These are phyloP conservation scores for Thera obeliscata DNA, from an alignment of 2,888 invertebrate species.

Conservation along the genomic window DNA sequence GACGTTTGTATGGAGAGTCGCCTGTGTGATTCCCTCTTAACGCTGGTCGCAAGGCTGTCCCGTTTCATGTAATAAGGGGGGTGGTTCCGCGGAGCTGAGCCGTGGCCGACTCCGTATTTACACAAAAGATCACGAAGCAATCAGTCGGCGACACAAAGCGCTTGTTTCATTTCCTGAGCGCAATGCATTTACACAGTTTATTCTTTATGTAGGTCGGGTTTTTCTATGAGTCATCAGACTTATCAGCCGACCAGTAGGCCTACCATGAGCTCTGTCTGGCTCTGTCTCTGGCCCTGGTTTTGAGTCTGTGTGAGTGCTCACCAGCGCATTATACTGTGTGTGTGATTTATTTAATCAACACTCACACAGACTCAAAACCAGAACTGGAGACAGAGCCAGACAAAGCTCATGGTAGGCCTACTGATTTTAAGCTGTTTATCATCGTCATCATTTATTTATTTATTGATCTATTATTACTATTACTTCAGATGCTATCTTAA, in stretches of 20 bases:
- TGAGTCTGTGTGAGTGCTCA: no score
- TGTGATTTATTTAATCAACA: no score
- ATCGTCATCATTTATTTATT: no score
- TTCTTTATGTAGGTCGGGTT: constrained; percentile 9
- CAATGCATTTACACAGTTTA: constrained; percentile 21
- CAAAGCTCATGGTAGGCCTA: no score
- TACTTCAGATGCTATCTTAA: no score
- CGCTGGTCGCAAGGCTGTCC: background rate
- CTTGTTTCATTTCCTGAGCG: constrained; percentile 30
- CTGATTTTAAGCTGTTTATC: no score
- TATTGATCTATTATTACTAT: no score
- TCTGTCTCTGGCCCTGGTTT: no score
- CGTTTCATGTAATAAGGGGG: background rate
- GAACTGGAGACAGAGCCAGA: no score
- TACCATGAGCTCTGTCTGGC: background rate
- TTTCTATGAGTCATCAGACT: background rate
- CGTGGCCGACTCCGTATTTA: constrained; percentile 10
- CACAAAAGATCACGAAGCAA: constrained; percentile 24
- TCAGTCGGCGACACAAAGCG: constrained; percentile 20
- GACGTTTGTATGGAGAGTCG: no score
- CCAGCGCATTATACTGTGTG: no score
- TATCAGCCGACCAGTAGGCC: background rate
- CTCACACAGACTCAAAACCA: no score
- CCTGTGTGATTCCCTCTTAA: background rate
- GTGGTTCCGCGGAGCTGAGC: background rate